Evolutionary conservation across 30 jellyfish, hydroid and myxozoan species (phyloP), one percentile per base, ranked within the genome.

Genomic region (Chrysaora quinquecirrha): DNA sequence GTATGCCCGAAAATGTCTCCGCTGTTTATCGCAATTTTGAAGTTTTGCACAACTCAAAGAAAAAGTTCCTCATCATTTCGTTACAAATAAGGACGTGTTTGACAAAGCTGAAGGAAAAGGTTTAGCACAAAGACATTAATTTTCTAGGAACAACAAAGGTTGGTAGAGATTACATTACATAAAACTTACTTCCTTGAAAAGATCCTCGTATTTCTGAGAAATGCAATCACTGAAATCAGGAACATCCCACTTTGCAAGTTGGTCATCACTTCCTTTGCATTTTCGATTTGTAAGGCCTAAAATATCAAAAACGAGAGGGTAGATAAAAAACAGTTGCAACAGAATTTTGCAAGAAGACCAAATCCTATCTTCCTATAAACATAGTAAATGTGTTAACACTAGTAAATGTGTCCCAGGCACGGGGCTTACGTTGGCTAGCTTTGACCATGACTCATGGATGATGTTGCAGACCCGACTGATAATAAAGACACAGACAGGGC

Each of bases 151-250:
- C 54, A 38, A 20, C 31, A 30, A 32, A n/a, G n/a, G n/a, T n/a
- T n/a, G n/a, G n/a, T n/a, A n/a, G n/a, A n/a, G n/a, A n/a, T n/a
- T n/a, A n/a, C n/a, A n/a, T n/a, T n/a, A 74, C 19, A 30, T 20
- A 24, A 12, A 30, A 38, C 91, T 70, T 62, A 94, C 99, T 86
- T 94, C 99, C 47, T 95, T 76, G 48, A 94, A 71, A 25, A 94
- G 82, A 24, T 95, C 95, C 75, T 95, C 99, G 73, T 95, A 95
- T 71, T 95, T 95, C 28, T 95, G 95, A n/a, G 97, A 65, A 29
- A 95, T 97, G 73, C 99, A 95, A 64, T 89, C 96, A 74, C 99
- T 95, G 73, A 95, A 95, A 75, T 95, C 96, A 18, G 99, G 99
- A 12, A 62, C 75, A 29, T 73, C 86, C 99, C 99, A 95, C 19